A percentile compares a stretch with the other conserved stretches of the same genome.
Conservation (phyloP, 2,888 invertebrate species). For the Mythimna impura region DNA sequence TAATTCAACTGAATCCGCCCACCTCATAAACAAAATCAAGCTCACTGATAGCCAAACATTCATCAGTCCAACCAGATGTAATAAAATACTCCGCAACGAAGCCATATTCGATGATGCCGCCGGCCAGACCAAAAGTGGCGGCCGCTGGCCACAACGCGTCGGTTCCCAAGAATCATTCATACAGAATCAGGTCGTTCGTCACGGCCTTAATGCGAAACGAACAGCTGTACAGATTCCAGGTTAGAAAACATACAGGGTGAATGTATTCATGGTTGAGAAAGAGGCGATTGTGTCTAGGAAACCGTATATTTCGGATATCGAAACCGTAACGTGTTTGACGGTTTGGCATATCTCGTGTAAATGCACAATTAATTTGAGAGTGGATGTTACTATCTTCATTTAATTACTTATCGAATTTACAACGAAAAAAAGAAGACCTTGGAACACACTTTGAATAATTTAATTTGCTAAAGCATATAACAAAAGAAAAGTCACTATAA, state of each 20-base stretch:
- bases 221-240: conserved; percentile 62
- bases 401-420: too few species aligned
- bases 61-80: conserved; percentile 50
- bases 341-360: neutral
- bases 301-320: neutral
- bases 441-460: too few species aligned
- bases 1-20: conserved; percentile 31
- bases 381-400: too few species aligned
- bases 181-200: conserved; percentile 65
- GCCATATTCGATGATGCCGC: conserved; percentile 59
- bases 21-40: conserved; percentile 60
- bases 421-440: too few species aligned
- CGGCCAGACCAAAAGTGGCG: conserved; percentile 61
- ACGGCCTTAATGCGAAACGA: conserved; percentile 63
- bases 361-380: neutral
- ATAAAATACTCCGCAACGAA: conserved; percentile 58
- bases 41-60: conserved; percentile 60
- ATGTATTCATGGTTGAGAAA: conserved; percentile 8
- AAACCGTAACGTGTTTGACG: neutral
- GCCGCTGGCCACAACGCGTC: conserved; percentile 49
- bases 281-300: neutral
- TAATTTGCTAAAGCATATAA: too few species aligned
- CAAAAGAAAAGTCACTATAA: too few species aligned
- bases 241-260: conserved; percentile 56
- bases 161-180: conserved; percentile 62